Evolutionary conservation across 2,888 invertebrate genomes (phyloP).

Genomic region (Pelosia muscerda): DNA sequence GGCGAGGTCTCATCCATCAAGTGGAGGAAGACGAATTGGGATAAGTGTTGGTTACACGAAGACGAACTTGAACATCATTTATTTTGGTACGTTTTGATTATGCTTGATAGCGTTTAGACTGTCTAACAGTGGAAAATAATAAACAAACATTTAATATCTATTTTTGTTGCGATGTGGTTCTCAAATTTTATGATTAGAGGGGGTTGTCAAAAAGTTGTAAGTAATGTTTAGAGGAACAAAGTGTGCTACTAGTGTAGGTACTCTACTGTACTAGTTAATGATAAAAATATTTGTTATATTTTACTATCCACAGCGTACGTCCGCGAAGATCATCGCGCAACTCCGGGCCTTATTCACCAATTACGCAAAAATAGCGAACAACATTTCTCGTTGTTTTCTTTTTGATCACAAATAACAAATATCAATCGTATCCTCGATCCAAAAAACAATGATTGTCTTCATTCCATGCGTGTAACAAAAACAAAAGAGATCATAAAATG

Average conservation of each 20-base stretch:
- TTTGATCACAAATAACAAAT: slow-evolving; percentile 28
- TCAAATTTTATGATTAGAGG: too few species aligned
- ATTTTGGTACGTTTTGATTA: slow-evolving; percentile 41
- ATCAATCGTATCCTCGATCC: slow-evolving; percentile 46
- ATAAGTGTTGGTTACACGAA: slow-evolving; percentile 50
- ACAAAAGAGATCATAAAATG: slow-evolving; percentile 66
- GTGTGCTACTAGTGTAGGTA: too few species aligned
- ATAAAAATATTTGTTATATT: too few species aligned
- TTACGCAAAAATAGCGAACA: slow-evolving; percentile 17
- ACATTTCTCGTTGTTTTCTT: slow-evolving; percentile 16
- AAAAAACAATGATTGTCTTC: slow-evolving; percentile 55
- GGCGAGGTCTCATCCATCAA: slow-evolving; percentile 81
- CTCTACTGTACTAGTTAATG: too few species aligned
- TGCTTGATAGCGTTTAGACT: slow-evolving; percentile 12
- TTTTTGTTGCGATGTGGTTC: too few species aligned
- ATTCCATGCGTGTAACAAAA: slow-evolving; percentile 59
- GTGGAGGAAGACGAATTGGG: slow-evolving; percentile 76
- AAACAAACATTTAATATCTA: too few species aligned
- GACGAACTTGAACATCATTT: slow-evolving; percentile 64
- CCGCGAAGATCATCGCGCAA: too few species aligned
- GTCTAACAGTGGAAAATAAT: slow-evolving; percentile 2
- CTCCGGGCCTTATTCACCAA: slow-evolving; percentile 2
- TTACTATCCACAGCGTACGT: too few species aligned
- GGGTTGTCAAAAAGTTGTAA: too few species aligned
- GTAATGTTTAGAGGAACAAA: too few species aligned